Base-by-base conservation (phyloP, 2,113 vertebrate species). In the Catharus fuscescens region DNA sequence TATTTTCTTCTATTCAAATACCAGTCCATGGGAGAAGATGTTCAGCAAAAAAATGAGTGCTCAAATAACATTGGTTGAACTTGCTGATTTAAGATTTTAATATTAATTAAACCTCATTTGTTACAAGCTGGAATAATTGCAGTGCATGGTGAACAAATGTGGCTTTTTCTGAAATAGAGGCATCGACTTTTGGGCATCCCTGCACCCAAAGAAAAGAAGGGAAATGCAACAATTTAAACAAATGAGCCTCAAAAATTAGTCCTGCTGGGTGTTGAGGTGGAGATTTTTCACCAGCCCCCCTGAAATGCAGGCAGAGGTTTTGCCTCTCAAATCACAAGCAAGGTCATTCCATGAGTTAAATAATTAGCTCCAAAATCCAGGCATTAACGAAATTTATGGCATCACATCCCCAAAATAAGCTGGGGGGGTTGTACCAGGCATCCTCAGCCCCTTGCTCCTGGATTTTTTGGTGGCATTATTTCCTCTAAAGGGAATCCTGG, bases 61-160 rank as follows among this genome's bases (percentile, higher is more conserved):
- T 38, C 52, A 18, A 18, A n/a, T n/a, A 56, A 18, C 42, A 23
- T 2, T 32, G 71, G 48, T 40, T 80, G 74, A 77, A 72, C 34
- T 8, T 57, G 31, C 18, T 62, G 67, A 71, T 70, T 57, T 66
- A 34, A 45, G 61, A 14, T 71, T 89, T 91, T 59, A 50, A 45
- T 74, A 5, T 38, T 64, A 72, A 52, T 74, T 36, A 85, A 91
- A 79, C n/a, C 26, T 71, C n/a, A 25, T 34, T 3, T 1, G 44
- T 44, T 44, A 23, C 34, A 38, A 34, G 64, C 72, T 67, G 80
- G 36, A 84, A 53, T 28, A 47, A 81, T 31, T 84, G 32, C 40
- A 31, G 52, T 3, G 40, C 32, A 15, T 0, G 1, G 40, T 1
- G n/a, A 79, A 71, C 36, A 78, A 66, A 44, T 5, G 52, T 0